Evolutionary conservation across 92 coral and sea anemone genomes (phyloP).

Genomic region (Porites rus): DNA sequence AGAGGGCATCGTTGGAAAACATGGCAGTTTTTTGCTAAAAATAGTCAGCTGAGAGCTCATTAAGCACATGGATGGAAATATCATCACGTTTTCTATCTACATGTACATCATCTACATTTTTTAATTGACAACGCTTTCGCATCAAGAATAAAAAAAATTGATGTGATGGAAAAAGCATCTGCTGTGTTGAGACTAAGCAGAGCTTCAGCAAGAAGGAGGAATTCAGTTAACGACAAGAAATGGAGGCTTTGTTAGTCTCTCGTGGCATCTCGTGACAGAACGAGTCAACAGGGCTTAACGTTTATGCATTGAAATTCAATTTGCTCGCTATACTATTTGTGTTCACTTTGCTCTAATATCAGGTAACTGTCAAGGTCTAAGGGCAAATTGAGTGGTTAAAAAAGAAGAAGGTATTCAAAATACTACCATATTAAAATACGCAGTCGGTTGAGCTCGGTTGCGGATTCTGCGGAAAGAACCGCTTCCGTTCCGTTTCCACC

Average conservation of each 20-base stretch:
- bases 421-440: background rate
- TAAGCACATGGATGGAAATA: background rate
- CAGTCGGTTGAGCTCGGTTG: too few species aligned
- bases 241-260: background rate
- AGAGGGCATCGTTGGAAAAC: conserved; percentile 13
- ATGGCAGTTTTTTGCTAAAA: background rate
- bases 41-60: background rate
- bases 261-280: background rate
- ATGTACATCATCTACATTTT: too few species aligned
- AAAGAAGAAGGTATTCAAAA: background rate
- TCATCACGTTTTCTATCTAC: background rate
- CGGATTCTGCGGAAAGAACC: background rate
- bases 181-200: background rate
- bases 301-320: background rate
- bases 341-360: conserved; percentile 1
- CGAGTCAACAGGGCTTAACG: conserved; percentile 9
- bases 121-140: too few species aligned
- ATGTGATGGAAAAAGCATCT: conserved; percentile 19
- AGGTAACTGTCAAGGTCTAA: background rate
- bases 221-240: conserved; percentile 20
- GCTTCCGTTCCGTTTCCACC: background rate
- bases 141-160: too few species aligned
- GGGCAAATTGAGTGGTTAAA: background rate
- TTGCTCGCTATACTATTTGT: background rate
- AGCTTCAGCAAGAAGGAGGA: background rate